These are phyloP conservation scores for Eubasilissa regina DNA, from an alignment of 1,140 invertebrate genomes.

Conservation along the genomic window DNA sequence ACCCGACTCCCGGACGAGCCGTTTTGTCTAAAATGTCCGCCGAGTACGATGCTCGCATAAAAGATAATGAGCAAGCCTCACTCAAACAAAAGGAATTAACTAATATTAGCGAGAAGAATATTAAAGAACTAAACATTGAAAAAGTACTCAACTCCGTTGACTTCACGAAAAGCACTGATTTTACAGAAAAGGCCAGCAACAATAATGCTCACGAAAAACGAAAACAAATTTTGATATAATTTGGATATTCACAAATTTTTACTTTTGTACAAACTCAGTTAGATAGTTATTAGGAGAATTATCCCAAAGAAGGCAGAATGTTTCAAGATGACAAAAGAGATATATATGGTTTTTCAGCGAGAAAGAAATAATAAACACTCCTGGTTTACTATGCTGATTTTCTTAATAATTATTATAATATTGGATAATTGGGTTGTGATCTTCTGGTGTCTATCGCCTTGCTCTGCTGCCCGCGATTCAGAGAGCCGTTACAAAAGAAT, in stretches of 20 bases:
- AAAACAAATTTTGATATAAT: conserved; percentile 17
- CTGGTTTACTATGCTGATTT: too few species aligned
- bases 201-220: conserved; percentile 5
- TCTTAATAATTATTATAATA: too few species aligned
- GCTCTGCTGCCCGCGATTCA: too few species aligned
- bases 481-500: too few species aligned
- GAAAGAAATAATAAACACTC: too few species aligned
- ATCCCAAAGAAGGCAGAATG: too few species aligned
- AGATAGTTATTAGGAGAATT: background rate
- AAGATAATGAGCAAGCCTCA: background rate
- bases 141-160: conserved; percentile 1
- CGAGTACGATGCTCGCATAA: background rate
- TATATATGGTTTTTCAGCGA: too few species aligned
- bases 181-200: conserved; percentile 6
- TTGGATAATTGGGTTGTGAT: too few species aligned
- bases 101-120: background rate
- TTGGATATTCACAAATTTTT: background rate
- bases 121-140: background rate
- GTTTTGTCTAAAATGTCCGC: background rate
- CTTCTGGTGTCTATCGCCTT: too few species aligned
- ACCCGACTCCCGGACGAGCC: background rate
- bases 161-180: background rate
- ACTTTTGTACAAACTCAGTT: background rate
- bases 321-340: too few species aligned
- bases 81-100: background rate